Base-by-base conservation (phyloP, 2,797 vertebrate species). In the Pteronotus mesoamericanus region DNA sequence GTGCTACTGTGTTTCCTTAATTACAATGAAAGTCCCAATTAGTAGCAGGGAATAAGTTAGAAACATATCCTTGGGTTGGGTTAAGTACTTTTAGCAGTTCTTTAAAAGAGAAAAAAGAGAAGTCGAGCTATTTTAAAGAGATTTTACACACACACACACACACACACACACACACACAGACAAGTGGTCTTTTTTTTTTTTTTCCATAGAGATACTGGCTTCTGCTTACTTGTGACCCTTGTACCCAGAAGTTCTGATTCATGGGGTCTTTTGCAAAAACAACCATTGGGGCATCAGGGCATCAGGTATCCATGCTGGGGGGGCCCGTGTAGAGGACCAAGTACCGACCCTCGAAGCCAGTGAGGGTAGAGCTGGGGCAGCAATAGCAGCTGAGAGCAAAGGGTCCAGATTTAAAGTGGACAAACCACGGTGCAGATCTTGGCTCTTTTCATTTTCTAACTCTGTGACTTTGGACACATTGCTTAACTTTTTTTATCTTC, bases 1-100 rank as follows among this genome's bases (percentile, higher is more conserved):
- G 80, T 61, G 9, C 90, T 95, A 96, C 96, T 97, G 95, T 95
- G 34, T 55, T 68, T 14, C 86, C 91, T 78, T 90, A 96, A 87
- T 97, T 95, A 93, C 72, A 16, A 2, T 32, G 32, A 95, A 95
- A 96, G 42, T 46, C 80, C 53, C 66, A 88, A 78, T 94, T 0
- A 0, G 86, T 92, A 86, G 72, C 48, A 83, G 74, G 51, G 48
- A 86, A 14, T 95, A 93, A 95, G 42, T 82, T 92, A 59, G 42
- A 82, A 83, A 89, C 92, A 61, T 89, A 91, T 97, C 98, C 89
- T 96, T 95, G 95, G 96, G 16, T 95, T 0, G 0, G 26, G 53
- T 69, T 94, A 94, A 71, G 93, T 95, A 96, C 89, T 46, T 55
- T 94, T 97, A 0, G 3, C 4, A 32, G 37, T 85, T 90, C 48